phyloP scores from a whole-genome alignment of 2,797 vertebrate genomes.

The Coregonus ussuriensis region DNA sequence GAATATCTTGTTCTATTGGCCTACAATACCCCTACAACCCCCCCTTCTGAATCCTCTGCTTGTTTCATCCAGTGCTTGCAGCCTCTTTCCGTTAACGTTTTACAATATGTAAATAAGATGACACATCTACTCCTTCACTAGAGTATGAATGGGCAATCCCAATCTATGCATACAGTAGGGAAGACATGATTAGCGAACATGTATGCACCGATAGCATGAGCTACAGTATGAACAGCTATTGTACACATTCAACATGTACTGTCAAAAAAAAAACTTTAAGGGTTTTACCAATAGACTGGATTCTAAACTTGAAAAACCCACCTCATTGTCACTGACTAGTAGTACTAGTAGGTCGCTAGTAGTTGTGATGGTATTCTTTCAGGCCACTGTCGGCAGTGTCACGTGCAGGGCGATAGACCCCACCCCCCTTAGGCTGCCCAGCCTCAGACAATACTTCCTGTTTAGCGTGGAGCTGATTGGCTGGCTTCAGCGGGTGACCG shows the following conservation, averaged over 20 bases:
- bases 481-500: slow-evolving; percentile 38
- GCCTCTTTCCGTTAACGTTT: slow-evolving; percentile 23
- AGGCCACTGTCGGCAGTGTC: slow-evolving; percentile 34
- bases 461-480: slow-evolving; percentile 34
- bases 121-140: no score
- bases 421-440: slow-evolving; percentile 59
- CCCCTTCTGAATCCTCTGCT: no score
- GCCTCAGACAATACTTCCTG: slow-evolving; percentile 38
- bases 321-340: slow-evolving; percentile 13
- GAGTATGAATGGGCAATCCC: neutral
- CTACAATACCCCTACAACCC: no score
- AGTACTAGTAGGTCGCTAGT: neutral
- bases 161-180: slow-evolving; percentile 9
- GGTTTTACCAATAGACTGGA: neutral
- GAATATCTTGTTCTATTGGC: no score
- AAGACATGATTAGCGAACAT: neutral
- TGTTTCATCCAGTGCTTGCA: slow-evolving; percentile 32
- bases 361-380: slow-evolving; percentile 12
- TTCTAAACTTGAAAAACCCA: neutral
- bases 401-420: slow-evolving; percentile 49
- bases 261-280: neutral
- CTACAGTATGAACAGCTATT: no score
- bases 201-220: no score
- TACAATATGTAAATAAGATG: neutral
- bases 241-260: neutral